Evolutionary conservation across 2,113 vertebrate species (phyloP).

Genomic region (Salvelinus alpinus): DNA sequence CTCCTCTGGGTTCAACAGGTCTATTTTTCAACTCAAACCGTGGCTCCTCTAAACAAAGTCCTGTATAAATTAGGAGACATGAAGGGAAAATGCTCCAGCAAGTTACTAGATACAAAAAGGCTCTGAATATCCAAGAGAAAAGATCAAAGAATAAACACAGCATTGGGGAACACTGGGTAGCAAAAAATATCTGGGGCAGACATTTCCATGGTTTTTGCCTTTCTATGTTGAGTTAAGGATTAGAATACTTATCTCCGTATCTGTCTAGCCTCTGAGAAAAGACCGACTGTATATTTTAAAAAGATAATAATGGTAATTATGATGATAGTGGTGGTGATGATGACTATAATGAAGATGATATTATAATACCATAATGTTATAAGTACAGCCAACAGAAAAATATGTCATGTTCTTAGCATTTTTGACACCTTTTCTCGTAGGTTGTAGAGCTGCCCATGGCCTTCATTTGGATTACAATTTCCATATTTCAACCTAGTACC

Average conservation of each 20-base stretch:
- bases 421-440: too few relatives aligned
- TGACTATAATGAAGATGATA: not conserved
- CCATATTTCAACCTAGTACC: too few relatives aligned
- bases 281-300: not conserved
- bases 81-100: not conserved
- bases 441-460: too few relatives aligned
- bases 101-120: not conserved
- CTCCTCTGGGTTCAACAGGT: not conserved
- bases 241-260: not conserved
- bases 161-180: not conserved
- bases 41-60: not conserved
- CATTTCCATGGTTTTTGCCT: not conserved
- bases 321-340: not conserved
- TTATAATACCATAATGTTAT: too few relatives aligned
- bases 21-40: not conserved
- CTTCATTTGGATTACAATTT: too few relatives aligned
- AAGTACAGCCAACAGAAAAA: too few relatives aligned
- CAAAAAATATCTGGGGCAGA: not conserved
- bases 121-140: constrained; percentile 1
- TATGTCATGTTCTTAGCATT: too few relatives aligned
- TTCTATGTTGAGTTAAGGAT: not conserved
- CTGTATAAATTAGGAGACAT: not conserved
- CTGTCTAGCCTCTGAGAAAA: not conserved
- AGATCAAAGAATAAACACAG: not conserved
- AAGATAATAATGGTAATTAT: not conserved